Evolutionary conservation across 2,113 vertebrate genomes (phyloP).

Genomic region (Trinectes maculatus): DNA sequence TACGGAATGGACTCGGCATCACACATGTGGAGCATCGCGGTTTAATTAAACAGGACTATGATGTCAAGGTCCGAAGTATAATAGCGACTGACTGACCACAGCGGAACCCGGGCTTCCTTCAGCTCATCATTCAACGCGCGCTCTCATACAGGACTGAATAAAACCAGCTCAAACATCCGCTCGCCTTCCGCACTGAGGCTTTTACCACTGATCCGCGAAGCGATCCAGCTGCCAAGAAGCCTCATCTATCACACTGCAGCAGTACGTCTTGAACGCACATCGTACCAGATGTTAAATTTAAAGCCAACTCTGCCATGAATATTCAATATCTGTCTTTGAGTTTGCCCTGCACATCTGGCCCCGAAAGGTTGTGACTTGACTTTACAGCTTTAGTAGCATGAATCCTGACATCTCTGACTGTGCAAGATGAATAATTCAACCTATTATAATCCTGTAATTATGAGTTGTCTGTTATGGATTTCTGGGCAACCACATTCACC

Average conservation of each 20-base stretch:
- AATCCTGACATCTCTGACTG: constrained; percentile 38
- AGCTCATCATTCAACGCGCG: constrained; percentile 18
- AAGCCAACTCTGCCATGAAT: constrained; percentile 34
- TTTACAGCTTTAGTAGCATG: constrained; percentile 32
- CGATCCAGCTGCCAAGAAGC: constrained; percentile 37
- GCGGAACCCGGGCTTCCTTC: constrained; percentile 12
- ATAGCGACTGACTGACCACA: constrained; percentile 14
- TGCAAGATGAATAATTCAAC: constrained; percentile 35
- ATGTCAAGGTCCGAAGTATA: constrained; percentile 11
- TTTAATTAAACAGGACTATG: constrained; percentile 30
- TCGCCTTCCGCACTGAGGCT: constrained; percentile 14
- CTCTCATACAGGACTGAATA: constrained; percentile 1
- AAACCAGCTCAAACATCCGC: constrained; percentile 31
- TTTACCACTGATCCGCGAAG: constrained; percentile 52
- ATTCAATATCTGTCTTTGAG: constrained; percentile 39
- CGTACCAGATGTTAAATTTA: constrained; percentile 26
- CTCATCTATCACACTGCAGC: constrained; percentile 46
- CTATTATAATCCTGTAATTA: constrained; percentile 42
- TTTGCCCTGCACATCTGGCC: constrained; percentile 11
- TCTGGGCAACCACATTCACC: constrained; percentile 51
- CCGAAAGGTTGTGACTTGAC: constrained; percentile 24
- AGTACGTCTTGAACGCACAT: constrained; percentile 41
- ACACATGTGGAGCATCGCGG: constrained; percentile 27
- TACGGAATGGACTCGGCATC: background rate
- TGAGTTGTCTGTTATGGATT: constrained; percentile 51